Evolutionary conservation across 2,888 invertebrate genomes (phyloP).

Genomic region (Zygothrica quintamaculata): DNA sequence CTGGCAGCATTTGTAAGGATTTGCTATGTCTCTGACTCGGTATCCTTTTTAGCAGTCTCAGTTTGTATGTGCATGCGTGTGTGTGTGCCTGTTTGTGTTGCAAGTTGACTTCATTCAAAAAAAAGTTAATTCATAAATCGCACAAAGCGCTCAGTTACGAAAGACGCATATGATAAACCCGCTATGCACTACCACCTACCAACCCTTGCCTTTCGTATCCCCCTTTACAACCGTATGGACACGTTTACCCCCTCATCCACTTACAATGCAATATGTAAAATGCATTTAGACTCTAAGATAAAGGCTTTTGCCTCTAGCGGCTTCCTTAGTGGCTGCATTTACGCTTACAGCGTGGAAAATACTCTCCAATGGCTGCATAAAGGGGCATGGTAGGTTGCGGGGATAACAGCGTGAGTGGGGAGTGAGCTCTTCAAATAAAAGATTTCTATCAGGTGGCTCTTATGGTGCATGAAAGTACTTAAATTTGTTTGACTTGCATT

Average conservation of each 20-base stretch:
- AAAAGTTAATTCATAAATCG: slow-evolving; percentile 79
- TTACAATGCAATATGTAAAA: slow-evolving; percentile 54
- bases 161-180: slow-evolving; percentile 49
- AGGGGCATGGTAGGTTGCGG: slow-evolving; percentile 13
- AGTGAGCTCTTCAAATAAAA: slow-evolving; percentile 64
- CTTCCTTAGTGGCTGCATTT: slow-evolving; percentile 35
- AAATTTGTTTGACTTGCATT: slow-evolving; percentile 75
- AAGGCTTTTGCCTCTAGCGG: slow-evolving; percentile 58
- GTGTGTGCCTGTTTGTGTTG: slow-evolving; percentile 34
- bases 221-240: not conserved
- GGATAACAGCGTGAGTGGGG: not conserved
- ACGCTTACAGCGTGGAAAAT: slow-evolving; percentile 29
- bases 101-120: slow-evolving; percentile 77
- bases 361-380: not conserved
- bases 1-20: slow-evolving; percentile 76
- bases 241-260: not conserved
- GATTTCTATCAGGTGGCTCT: slow-evolving; percentile 79
- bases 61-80: slow-evolving; percentile 7
- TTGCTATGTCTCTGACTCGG: slow-evolving; percentile 53
- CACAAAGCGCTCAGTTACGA: slow-evolving; percentile 75
- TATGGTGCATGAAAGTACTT: slow-evolving; percentile 78
- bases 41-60: slow-evolving; percentile 25
- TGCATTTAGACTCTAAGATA: slow-evolving; percentile 72
- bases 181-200: no score
- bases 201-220: no score